These are phyloP conservation scores for Chamaetylas fuelleborni DNA, from an alignment of 2,113 vertebrate species.

Conservation along the genomic window DNA sequence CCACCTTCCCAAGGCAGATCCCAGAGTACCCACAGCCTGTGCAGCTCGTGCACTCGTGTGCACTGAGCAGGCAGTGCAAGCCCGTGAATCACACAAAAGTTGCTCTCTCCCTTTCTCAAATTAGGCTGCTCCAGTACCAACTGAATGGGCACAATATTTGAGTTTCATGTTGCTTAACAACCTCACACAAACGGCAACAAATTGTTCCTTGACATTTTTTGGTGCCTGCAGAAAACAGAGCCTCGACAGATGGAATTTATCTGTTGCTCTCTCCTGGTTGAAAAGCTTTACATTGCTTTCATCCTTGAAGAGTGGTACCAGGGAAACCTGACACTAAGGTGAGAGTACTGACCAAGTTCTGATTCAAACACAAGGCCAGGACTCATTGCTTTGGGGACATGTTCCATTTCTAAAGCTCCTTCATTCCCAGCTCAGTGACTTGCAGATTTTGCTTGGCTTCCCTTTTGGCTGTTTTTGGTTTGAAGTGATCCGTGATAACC, in stretches of 20 bases:
- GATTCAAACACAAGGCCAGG: not conserved
- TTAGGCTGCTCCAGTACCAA: slow-evolving; percentile 9
- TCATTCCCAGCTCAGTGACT: not conserved
- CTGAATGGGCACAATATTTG: slow-evolving; percentile 53
- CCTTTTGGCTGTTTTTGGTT: not conserved
- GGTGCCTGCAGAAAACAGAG: slow-evolving; percentile 22
- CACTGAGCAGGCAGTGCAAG: not conserved
- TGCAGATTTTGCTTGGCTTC: not conserved
- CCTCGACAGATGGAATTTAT: slow-evolving; percentile 52
- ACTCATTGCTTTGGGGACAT: not conserved
- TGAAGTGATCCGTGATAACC: not conserved
- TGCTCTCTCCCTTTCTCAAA: not conserved
- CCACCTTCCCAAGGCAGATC: not conserved
- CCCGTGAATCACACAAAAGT: not conserved
- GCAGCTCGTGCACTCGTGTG: not conserved
- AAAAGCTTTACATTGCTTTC: not conserved
- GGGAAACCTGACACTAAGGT: not conserved
- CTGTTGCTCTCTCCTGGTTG: slow-evolving; percentile 39
- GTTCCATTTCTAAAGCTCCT: not conserved
- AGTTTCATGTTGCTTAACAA: slow-evolving; percentile 59
- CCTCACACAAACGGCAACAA: slow-evolving; percentile 33
- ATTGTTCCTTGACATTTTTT: slow-evolving; percentile 57
- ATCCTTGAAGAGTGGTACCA: not conserved
- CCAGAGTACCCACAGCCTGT: not conserved
- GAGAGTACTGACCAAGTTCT: not conserved